Evolutionary conservation across 2,888 invertebrate genomes (phyloP).

Genomic region (Sthenelais limicola): DNA sequence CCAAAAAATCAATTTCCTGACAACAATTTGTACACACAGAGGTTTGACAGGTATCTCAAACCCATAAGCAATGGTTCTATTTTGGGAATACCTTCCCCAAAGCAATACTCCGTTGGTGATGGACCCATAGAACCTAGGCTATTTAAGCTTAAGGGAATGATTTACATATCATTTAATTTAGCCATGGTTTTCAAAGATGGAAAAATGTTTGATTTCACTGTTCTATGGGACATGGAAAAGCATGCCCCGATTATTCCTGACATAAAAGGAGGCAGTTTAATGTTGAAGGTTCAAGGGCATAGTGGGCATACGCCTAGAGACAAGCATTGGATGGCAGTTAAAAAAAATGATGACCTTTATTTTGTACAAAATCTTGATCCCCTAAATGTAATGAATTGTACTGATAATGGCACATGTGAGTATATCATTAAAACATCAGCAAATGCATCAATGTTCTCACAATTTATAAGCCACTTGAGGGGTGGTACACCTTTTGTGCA

Average conservation of each 20-base stretch:
- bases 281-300: conserved; percentile 52
- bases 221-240: conserved; percentile 54
- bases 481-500: conserved; percentile 57
- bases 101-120: conserved; percentile 56
- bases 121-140: conserved; percentile 57
- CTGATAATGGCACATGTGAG: conserved; percentile 49
- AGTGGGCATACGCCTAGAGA: conserved; percentile 56
- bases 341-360: conserved; percentile 48
- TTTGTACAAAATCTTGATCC: conserved; percentile 59
- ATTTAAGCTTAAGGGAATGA: conserved; percentile 45
- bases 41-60: conserved; percentile 51
- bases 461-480: conserved; percentile 52
- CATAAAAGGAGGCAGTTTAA: conserved; percentile 55
- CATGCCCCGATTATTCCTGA: conserved; percentile 53
- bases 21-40: conserved; percentile 57
- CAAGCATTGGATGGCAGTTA: conserved; percentile 57
- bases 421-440: conserved; percentile 48
- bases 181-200: conserved; percentile 53
- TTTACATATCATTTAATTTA: conserved; percentile 54
- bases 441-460: conserved; percentile 52
- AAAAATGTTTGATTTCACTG: conserved; percentile 52
- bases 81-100: conserved; percentile 55
- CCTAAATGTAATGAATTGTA: conserved; percentile 53
- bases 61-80: conserved; percentile 53
- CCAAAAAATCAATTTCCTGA: conserved; percentile 57